These are phyloP conservation scores for Brenthis hecate DNA, from an alignment of 2,888 invertebrate genomes.

Conservation along the genomic window DNA sequence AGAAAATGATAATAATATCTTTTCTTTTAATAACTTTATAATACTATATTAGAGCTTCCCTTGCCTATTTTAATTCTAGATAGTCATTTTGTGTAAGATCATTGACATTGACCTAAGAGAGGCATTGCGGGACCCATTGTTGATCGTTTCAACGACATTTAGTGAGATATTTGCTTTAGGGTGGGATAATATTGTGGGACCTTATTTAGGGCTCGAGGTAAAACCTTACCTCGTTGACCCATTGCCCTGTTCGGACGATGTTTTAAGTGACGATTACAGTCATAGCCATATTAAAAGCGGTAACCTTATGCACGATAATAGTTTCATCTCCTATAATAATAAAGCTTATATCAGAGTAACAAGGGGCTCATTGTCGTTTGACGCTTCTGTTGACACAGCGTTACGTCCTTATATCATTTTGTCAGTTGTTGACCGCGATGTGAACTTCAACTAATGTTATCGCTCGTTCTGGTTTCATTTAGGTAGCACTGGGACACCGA, in stretches of 20 bases:
- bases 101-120: slow-evolving; percentile 67
- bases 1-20: too few relatives aligned
- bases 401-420: slow-evolving; percentile 36
- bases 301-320: slow-evolving; percentile 17
- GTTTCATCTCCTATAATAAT: slow-evolving; percentile 27
- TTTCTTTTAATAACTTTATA: too few relatives aligned
- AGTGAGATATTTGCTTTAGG: slow-evolving; percentile 65
- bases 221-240: slow-evolving; percentile 45
- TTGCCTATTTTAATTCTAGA: slow-evolving; percentile 49
- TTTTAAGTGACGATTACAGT: slow-evolving; percentile 56
- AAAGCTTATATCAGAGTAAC: slow-evolving; percentile 22
- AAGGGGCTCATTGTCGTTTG: slow-evolving; percentile 11
- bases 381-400: slow-evolving; percentile 36
- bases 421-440: slow-evolving; percentile 34
- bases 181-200: slow-evolving; percentile 65
- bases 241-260: slow-evolving; percentile 53
- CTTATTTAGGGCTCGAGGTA: slow-evolving; percentile 51
- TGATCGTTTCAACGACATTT: slow-evolving; percentile 57
- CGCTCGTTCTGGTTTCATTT: slow-evolving; percentile 35
- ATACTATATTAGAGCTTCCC: slow-evolving; percentile 26
- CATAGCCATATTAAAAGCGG: slow-evolving; percentile 39
- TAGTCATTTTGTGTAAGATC: slow-evolving; percentile 65
- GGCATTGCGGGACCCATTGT: slow-evolving; percentile 65
- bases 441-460: slow-evolving; percentile 37
- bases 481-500: slow-evolving; percentile 27